Base-by-base conservation (phyloP, 2,888 invertebrate species). In the Tachina lurida region DNA sequence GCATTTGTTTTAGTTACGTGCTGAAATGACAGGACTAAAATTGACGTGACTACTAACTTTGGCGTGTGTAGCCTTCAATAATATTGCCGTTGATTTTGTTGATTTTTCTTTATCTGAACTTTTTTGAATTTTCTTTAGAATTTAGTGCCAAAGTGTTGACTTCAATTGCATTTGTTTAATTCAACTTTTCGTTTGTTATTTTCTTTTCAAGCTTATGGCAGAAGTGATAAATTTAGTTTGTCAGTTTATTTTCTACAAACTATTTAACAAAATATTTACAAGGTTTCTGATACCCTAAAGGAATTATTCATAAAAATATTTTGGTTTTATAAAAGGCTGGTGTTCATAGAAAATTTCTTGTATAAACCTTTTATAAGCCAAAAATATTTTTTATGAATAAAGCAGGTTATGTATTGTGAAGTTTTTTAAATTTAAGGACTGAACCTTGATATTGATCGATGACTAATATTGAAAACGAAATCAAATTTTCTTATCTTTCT, bases 131-230 rank as follows among this genome's bases (percentile, higher is more conserved):
- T 52, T 19, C 49, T 45, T 31, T 31, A 31, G 31, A 7, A 31
- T 31, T 31, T 31, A 31, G 31, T 31, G 31, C n/a, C 13, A 31
- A 9, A 49, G 22, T 81, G 9, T 43, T 71, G 54, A 62, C 52
- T 80, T 65, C 80, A 74, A 78, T 84, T 78, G 74, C 31, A 47
- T 56, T 84, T 74, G 78, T 45, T 54, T 60, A 62, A 54, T 17
- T 71, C 54, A 45, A 15, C 17, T 10, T 62, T 45, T n/a, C 52
- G 8, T 56, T 75, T 80, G 58, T 31, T 39, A 15, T 13, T 45
- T 2, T 77, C 49, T 45, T 58, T 39, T 68, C 49, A 12, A 1
- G 31, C 31, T 65, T 22, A 13, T 19, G n/a, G 56, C 5, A 13
- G 65, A 31, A 54, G 54, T 54, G 52, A 68, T 75, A n/a, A 60